Conservation (phyloP, 2,797 vertebrate species). For the Spinus pinus region DNA sequence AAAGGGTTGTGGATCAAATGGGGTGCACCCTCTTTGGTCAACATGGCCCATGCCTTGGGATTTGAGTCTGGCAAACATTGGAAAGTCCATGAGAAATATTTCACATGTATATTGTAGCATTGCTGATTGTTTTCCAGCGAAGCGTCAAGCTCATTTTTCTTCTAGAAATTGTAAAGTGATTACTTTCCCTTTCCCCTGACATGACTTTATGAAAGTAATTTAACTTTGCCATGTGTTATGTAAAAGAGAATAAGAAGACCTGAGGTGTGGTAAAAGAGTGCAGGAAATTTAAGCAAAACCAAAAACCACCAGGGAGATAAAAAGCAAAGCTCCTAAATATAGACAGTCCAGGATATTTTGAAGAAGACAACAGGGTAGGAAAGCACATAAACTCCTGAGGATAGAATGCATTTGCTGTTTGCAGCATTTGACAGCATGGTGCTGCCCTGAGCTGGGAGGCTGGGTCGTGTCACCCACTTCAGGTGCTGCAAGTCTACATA, state of each 20-base stretch:
- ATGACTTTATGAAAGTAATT: not conserved
- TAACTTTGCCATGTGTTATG: not conserved
- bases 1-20: not conserved
- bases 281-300: not conserved
- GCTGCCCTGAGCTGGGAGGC: not conserved
- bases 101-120: not conserved
- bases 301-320: not conserved
- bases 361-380: not conserved
- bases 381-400: not conserved
- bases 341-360: not conserved
- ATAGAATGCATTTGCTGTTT: not conserved
- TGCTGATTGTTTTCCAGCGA: not conserved
- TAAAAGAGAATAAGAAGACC: not conserved
- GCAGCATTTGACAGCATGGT: accelerated
- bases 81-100: not conserved
- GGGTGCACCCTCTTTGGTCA: not conserved
- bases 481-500: not conserved
- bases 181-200: not conserved
- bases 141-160: not conserved
- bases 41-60: not conserved
- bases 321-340: not conserved
- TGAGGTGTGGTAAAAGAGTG: not conserved
- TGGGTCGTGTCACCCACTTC: not conserved
- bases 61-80: not conserved
- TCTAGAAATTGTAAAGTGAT: not conserved